Conservation (phyloP, 2,113 vertebrate species). For the Hyla sarda region DNA sequence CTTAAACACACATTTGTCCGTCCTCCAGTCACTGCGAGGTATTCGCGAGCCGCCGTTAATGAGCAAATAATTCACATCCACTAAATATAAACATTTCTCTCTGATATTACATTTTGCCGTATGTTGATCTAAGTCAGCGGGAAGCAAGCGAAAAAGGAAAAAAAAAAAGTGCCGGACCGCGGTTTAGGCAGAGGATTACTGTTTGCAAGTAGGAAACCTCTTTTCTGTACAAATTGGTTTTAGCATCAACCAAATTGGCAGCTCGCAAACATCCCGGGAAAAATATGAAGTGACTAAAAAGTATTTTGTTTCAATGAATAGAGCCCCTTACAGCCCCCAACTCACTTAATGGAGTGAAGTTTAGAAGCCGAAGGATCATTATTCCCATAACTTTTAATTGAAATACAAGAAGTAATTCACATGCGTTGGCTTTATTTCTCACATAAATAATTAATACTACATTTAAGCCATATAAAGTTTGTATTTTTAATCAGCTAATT, state of each 20-base stretch:
- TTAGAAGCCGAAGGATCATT: constrained; percentile 68
- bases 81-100: constrained; percentile 41
- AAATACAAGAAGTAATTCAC: constrained; percentile 74
- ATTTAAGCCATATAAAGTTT: constrained; percentile 75
- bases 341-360: constrained; percentile 71
- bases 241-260: constrained; percentile 55
- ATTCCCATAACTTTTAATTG: constrained; percentile 70
- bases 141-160: neutral
- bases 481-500: constrained; percentile 78
- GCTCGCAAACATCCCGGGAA: constrained; percentile 59
- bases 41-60: constrained; percentile 26
- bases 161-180: neutral
- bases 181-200: constrained; percentile 41
- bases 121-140: constrained; percentile 32
- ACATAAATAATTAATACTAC: constrained; percentile 79
- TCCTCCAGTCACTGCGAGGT: neutral
- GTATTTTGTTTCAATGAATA: constrained; percentile 66
- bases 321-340: constrained; percentile 69
- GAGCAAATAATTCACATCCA: constrained; percentile 41
- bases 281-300: constrained; percentile 68
- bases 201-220: constrained; percentile 52
- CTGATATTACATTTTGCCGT: constrained; percentile 47
- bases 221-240: constrained; percentile 59
- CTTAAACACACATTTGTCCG: neutral
- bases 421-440: constrained; percentile 70